These are phyloP conservation scores for Okapia johnstoni DNA, from an alignment of 2,113 vertebrate genomes.

Conservation along the genomic window DNA sequence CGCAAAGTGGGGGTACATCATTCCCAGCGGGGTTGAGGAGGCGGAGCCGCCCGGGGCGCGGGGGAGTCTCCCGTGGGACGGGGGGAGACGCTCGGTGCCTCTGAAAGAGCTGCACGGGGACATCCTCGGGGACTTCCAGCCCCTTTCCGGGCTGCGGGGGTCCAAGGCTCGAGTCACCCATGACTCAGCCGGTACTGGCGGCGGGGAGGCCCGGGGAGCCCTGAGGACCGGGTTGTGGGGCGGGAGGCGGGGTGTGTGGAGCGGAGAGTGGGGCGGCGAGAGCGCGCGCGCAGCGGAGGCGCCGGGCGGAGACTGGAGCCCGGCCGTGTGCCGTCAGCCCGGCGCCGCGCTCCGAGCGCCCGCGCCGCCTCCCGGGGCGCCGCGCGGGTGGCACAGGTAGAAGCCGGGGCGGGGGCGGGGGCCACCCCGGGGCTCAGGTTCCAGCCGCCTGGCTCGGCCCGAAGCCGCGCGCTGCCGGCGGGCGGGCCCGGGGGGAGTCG, in stretches of 20 bases:
- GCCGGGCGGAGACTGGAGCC: conserved; percentile 58
- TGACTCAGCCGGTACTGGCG: conserved; percentile 23
- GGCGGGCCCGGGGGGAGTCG: neutral
- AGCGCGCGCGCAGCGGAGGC: conserved; percentile 35
- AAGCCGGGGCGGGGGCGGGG: neutral
- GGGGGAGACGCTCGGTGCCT: neutral
- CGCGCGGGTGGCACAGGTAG: conserved; percentile 35
- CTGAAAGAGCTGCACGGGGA: neutral
- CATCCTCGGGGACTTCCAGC: neutral
- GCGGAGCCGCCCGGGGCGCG: neutral
- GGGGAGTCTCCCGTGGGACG: neutral
- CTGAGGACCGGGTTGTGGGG: neutral
- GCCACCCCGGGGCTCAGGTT: conserved; percentile 9
- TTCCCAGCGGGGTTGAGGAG: neutral
- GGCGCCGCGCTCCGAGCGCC: conserved; percentile 46
- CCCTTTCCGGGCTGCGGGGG: neutral
- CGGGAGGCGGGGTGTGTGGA: conserved; percentile 59
- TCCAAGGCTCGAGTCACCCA: neutral
- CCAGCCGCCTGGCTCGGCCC: neutral
- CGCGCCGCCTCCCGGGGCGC: conserved; percentile 46
- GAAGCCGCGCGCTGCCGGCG: neutral
- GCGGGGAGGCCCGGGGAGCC: neutral
- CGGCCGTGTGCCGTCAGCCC: neutral
- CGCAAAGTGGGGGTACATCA: no score
- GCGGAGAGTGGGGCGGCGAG: conserved; percentile 55